phyloP scores from a whole-genome alignment of 2,888 invertebrate genomes.

The Apodemia mormo region DNA sequence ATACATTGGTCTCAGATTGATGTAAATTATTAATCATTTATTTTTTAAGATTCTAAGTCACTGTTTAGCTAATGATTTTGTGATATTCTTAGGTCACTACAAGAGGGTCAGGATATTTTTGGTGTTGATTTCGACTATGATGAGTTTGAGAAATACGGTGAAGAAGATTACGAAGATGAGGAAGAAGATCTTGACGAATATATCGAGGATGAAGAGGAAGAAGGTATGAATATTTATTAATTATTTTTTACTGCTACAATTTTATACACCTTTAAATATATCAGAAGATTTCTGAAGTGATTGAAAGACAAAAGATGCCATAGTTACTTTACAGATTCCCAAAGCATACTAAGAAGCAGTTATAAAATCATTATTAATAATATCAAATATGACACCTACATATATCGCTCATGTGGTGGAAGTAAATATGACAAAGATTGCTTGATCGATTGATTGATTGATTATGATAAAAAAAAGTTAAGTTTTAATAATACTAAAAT shows the following conservation, averaged over 20 bases:
- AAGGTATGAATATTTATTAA: conserved; percentile 54
- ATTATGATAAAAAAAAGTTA: no score
- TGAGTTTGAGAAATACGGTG: conserved; percentile 93
- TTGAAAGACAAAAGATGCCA: no score
- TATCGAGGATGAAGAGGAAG: conserved; percentile 89
- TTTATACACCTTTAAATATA: not conserved
- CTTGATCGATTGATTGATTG: no score
- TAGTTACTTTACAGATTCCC: no score
- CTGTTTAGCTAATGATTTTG: not conserved
- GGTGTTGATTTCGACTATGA: conserved; percentile 99
- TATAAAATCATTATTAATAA: no score
- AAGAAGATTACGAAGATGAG: conserved; percentile 92
- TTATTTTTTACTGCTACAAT: not conserved
- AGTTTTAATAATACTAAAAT: no score
- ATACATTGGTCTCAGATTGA: no score
- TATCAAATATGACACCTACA: no score
- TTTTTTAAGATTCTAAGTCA: not conserved
- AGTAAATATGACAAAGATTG: no score
- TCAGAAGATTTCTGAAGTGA: not conserved
- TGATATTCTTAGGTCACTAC: conserved; percentile 85
- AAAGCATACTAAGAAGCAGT: no score
- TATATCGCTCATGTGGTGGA: no score
- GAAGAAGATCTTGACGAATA: conserved; percentile 90
- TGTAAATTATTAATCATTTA: no score
- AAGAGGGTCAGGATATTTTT: conserved; percentile 99